phyloP scores from a whole-genome alignment of 2,888 invertebrate genomes.

The Muschampia plurimacula region DNA sequence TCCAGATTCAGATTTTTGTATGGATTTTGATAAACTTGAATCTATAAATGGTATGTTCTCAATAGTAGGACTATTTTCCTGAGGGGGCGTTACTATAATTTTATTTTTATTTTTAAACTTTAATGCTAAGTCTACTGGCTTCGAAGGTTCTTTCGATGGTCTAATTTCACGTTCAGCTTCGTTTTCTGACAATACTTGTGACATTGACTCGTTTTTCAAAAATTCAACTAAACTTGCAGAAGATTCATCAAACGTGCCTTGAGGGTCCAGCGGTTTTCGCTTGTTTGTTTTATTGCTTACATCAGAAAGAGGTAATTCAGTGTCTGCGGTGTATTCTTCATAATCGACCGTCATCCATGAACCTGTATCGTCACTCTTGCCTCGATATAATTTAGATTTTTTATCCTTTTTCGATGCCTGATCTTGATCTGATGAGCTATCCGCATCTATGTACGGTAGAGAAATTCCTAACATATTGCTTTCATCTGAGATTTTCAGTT shows the following conservation, averaged over 20 bases:
- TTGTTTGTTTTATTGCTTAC: constrained; percentile 58
- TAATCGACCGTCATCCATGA: constrained; percentile 89
- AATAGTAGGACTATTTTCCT: constrained; percentile 86
- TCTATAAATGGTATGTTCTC: constrained; percentile 83
- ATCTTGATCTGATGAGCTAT: constrained; percentile 83
- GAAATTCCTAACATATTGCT: constrained; percentile 79
- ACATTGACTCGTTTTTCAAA: constrained; percentile 75
- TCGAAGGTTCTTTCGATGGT: constrained; percentile 57
- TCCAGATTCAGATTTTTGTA: constrained; percentile 73
- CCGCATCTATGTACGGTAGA: constrained; percentile 82
- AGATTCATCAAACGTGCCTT: constrained; percentile 86
- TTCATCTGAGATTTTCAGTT: constrained; percentile 84
- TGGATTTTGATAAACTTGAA: constrained; percentile 70
- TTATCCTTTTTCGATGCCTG: constrained; percentile 64
- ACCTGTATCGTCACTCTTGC: constrained; percentile 88
- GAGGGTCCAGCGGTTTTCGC: constrained; percentile 75
- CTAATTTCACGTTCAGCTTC: constrained; percentile 74
- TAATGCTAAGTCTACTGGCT: constrained; percentile 67
- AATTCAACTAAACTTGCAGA: constrained; percentile 83
- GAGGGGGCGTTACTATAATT: constrained; percentile 86
- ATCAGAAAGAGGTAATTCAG: constrained; percentile 86
- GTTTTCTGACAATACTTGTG: constrained; percentile 71
- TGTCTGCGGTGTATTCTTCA: constrained; percentile 88
- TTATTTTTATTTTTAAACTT: constrained; percentile 85
- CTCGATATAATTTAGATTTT: constrained; percentile 69